These are phyloP conservation scores for Drosophila meridiana DNA, from an alignment of 2,888 invertebrate genomes.

Conservation along the genomic window DNA sequence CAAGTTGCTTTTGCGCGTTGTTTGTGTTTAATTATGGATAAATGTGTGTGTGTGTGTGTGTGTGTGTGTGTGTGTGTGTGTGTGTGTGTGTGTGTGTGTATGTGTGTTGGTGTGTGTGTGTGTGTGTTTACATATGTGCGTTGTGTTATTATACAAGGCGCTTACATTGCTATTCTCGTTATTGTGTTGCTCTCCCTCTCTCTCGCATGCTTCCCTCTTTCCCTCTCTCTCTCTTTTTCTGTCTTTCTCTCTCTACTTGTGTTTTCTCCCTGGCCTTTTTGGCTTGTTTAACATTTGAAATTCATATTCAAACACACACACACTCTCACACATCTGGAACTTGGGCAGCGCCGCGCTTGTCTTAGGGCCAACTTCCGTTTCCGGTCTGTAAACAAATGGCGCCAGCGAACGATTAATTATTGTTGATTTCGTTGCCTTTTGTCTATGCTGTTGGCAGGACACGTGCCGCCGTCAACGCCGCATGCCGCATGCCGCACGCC, in stretches of 20 bases:
- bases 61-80: constrained; percentile 48
- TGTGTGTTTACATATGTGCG: constrained; percentile 53
- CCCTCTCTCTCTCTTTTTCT: background rate
- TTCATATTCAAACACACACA: constrained; percentile 50
- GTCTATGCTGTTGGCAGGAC: constrained; percentile 43
- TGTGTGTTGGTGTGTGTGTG: constrained; percentile 45
- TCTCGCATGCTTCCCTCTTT: background rate
- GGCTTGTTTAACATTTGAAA: constrained; percentile 55
- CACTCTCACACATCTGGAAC: background rate
- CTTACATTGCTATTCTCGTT: constrained; percentile 50
- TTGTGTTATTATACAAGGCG: constrained; percentile 59
- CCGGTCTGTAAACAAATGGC: constrained; percentile 76
- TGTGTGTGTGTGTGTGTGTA: constrained; percentile 39
- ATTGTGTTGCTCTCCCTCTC: constrained; percentile 13
- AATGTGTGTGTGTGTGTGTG: constrained; percentile 23
- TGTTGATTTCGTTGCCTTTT: constrained; percentile 58
- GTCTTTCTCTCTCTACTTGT: constrained; percentile 18
- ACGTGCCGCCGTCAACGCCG: constrained; percentile 45
- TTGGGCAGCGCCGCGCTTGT: constrained; percentile 54
- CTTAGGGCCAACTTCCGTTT: constrained; percentile 71
- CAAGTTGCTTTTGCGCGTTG: constrained; percentile 45
- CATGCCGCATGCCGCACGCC: constrained; percentile 8
- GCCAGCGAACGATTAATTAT: constrained; percentile 74
- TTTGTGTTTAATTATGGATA: constrained; percentile 75
- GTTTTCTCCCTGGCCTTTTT: constrained; percentile 14